Base-by-base conservation (phyloP, 2,888 invertebrate species). In the Halictus ligatus region DNA sequence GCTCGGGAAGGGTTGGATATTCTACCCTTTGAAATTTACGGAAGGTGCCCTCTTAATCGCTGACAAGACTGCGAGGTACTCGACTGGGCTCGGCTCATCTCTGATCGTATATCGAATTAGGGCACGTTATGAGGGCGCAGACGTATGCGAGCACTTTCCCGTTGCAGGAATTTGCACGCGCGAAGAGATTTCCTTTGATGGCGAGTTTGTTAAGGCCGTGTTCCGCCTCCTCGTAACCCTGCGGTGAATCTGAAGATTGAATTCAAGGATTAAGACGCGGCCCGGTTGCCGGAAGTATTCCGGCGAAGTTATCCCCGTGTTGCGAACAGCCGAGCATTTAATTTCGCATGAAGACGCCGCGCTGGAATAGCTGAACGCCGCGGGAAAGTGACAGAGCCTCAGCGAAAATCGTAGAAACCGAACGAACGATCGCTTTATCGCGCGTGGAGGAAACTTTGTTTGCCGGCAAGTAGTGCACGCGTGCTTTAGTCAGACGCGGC, bases 31-130 rank as follows among this genome's bases (percentile, higher is more conserved):
- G 69, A 80, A 89, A 88, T 86, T 89, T 83, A 81, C 83, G 58
- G 79, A 84, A 81, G 84, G 72, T 69, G 69, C 54, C 78, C 86
- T 75, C 83, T 88, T 88, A 88, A 89, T 90, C 83, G 90, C 64
- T 75, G 60, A 40, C 64, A 83, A 81, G 88, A 86, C 86, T 76
- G 78, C 78, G 69, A 81, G 86, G 78, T 73, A 75, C 76, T 86
- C 80, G 67, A 81, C 75, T 29, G 67, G 67, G 69, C 69, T 72
- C 50, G 67, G 83, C 76, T 78, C 82, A 80, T 86, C 80, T 78
- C 48, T 75, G 81, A 81, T 85, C 85, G 78, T 86, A 86, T 81
- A 88, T 88, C 80, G 77, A 90, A 90, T 86, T 90, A 86, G 83
- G 67, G 43, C 67, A 60, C 50, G 81, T 79, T 83, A 58, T 73